Percentiles rank a stretch among this genome's conserved stretches.
Evolutionary conservation across 2,113 vertebrate species (phyloP).

Genomic region (Himantopus leucocephalus): DNA sequence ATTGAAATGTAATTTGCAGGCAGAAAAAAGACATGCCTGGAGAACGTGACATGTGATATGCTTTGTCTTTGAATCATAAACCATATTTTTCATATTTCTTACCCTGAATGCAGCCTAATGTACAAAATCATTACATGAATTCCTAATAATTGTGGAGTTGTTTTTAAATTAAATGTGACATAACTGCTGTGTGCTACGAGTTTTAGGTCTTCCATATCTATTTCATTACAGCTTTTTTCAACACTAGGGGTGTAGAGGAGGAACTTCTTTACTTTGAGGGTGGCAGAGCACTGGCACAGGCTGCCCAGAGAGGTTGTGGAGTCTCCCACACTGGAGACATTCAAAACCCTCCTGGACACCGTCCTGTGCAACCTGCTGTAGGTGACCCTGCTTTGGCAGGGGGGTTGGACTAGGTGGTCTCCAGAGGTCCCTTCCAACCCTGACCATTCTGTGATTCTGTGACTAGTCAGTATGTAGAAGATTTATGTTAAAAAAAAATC

Average conservation of each 20-base stretch:
- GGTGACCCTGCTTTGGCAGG: too few relatives aligned
- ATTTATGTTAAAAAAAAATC: neutral
- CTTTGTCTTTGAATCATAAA: neutral
- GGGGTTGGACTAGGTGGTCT: too few relatives aligned
- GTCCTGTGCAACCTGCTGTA: too few relatives aligned
- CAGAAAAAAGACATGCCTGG: neutral
- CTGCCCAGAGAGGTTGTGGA: too few relatives aligned
- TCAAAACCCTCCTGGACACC: too few relatives aligned
- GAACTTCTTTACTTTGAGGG: too few relatives aligned
- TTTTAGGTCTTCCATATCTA: neutral
- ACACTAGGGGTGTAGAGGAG: neutral
- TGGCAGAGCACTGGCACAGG: too few relatives aligned
- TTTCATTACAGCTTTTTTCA: neutral
- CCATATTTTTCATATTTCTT: neutral
- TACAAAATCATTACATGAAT: neutral
- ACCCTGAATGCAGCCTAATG: neutral
- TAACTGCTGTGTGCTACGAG: neutral
- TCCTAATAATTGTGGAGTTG: neutral
- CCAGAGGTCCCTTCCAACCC: too few relatives aligned
- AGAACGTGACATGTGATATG: neutral
- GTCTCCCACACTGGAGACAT: too few relatives aligned
- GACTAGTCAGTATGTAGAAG: neutral
- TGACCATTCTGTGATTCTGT: too few relatives aligned
- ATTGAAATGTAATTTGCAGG: neutral
- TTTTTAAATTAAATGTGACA: neutral